Conservation (phyloP, 2,797 vertebrate species). For the Perodicticus potto region DNA sequence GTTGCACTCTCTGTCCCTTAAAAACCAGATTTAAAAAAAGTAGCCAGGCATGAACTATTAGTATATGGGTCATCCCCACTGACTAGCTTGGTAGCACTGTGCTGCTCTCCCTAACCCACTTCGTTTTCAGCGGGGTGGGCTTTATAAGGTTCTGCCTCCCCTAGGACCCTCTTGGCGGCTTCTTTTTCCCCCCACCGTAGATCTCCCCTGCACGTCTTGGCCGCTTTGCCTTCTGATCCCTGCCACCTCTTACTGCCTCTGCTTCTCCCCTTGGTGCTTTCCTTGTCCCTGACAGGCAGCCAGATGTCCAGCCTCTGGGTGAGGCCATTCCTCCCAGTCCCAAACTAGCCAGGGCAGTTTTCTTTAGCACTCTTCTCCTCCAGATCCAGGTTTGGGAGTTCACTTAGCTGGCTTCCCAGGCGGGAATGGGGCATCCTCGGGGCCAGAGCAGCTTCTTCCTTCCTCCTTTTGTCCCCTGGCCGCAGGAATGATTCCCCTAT, state of each 20-base stretch:
- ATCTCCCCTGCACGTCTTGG: neutral
- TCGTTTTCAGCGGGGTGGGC: neutral
- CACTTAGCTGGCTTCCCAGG: neutral
- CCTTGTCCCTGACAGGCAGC: neutral
- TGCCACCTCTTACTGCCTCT: fast-evolving
- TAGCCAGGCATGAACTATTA: neutral
- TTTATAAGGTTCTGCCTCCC: neutral
- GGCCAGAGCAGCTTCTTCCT: neutral
- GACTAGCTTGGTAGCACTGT: neutral
- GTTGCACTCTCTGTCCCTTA: neutral
- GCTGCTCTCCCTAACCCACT: fast-evolving
- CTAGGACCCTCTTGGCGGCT: neutral
- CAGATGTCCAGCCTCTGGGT: neutral
- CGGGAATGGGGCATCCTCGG: fast-evolving
- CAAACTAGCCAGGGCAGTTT: neutral
- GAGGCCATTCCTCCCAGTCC: neutral
- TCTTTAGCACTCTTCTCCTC: neutral
- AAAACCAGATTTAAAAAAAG: neutral
- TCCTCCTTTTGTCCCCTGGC: neutral
- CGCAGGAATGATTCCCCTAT: neutral
- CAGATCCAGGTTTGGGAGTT: neutral
- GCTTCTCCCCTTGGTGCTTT: neutral
- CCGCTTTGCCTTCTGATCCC: neutral
- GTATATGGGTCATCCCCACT: fast-evolving
- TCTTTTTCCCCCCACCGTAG: too few species aligned